Evolutionary conservation across 1,140 invertebrate genomes (phyloP).

Genomic region (Drosophila carrolli): DNA sequence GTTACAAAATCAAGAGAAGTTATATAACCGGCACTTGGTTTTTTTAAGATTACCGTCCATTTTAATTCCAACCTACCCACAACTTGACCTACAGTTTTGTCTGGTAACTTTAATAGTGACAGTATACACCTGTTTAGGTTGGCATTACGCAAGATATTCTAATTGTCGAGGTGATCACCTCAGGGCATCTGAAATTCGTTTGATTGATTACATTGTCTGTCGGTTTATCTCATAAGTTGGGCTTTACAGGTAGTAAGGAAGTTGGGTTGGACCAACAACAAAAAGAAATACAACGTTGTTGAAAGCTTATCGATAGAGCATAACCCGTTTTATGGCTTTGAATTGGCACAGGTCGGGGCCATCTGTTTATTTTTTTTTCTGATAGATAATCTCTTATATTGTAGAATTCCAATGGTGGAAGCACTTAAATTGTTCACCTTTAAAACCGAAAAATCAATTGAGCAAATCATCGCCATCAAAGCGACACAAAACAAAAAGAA

Average conservation of each 20-base stretch:
- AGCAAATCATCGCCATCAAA: constrained; percentile 12
- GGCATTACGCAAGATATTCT: constrained; percentile 49
- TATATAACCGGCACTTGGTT: no score
- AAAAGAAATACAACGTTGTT: background rate
- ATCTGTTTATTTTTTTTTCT: background rate
- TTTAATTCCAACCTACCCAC: no score
- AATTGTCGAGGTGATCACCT: constrained; percentile 45
- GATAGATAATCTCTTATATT: constrained; percentile 8
- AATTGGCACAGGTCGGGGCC: constrained; percentile 38
- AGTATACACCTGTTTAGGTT: constrained; percentile 32
- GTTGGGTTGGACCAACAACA: constrained; percentile 1
- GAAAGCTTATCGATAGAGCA: background rate
- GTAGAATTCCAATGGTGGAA: background rate
- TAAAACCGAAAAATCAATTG: constrained; percentile 20
- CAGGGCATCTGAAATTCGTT: constrained; percentile 27
- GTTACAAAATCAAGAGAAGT: no score
- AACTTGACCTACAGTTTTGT: background rate
- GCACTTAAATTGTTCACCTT: background rate
- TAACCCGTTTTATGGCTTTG: constrained; percentile 22
- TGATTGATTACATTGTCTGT: constrained; percentile 38
- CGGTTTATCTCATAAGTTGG: constrained; percentile 49
- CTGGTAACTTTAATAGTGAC: background rate
- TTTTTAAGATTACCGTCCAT: no score
- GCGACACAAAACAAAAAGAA: constrained; percentile 15
- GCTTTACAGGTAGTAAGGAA: constrained; percentile 24